phyloP scores from a whole-genome alignment of 2,113 vertebrate genomes.

The Willisornis vidua region DNA sequence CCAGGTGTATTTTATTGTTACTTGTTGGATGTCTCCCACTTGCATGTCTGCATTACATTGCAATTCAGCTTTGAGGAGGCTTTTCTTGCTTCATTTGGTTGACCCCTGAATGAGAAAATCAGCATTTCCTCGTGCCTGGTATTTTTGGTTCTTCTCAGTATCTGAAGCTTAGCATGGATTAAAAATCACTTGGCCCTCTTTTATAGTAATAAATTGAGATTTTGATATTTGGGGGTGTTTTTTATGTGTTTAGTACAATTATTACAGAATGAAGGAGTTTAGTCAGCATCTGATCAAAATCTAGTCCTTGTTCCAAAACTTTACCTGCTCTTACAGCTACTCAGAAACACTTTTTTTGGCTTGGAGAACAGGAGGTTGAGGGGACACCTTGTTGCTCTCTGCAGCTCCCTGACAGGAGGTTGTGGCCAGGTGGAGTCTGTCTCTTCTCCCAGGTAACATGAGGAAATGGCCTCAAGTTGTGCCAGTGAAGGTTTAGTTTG shows the following conservation, averaged over 20 bases:
- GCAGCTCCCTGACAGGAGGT: background rate
- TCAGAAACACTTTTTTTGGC: background rate
- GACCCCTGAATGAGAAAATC: background rate
- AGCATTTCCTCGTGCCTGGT: background rate
- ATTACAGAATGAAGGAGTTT: background rate
- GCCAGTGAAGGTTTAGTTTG: background rate
- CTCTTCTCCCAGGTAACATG: background rate
- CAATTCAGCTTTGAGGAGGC: background rate
- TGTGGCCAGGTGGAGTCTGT: background rate
- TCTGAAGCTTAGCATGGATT: background rate
- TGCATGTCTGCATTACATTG: background rate
- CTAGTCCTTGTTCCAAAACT: background rate
- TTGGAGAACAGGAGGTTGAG: background rate
- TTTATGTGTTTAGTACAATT: background rate
- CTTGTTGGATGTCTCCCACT: background rate
- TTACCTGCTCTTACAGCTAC: background rate
- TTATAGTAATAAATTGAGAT: background rate
- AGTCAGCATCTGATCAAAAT: background rate
- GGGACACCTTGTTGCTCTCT: background rate
- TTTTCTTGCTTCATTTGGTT: background rate
- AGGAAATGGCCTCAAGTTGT: background rate
- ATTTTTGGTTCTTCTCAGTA: background rate
- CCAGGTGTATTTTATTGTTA: conserved; percentile 24
- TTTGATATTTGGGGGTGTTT: background rate
- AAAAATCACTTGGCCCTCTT: background rate